These are phyloP conservation scores for Podotricha telesiphe DNA, from an alignment of 2,888 invertebrate species.

Conservation along the genomic window DNA sequence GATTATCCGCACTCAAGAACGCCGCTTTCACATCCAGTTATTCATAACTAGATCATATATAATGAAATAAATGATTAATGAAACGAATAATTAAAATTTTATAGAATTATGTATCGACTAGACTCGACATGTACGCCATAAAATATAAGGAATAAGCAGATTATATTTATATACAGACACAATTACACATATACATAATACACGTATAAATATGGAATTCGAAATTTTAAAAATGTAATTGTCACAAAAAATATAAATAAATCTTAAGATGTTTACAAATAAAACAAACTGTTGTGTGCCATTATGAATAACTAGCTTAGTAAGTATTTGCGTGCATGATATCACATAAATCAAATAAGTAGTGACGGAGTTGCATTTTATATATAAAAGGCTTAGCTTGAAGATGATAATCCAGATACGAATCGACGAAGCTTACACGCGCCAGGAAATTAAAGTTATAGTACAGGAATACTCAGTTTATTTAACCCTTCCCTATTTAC, in stretches of 20 bases:
- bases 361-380: constrained; percentile 6
- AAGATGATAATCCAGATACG: constrained; percentile 41
- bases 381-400: constrained; percentile 26
- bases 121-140: background rate
- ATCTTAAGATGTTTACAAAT: background rate
- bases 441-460: constrained; percentile 61
- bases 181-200: too few relatives aligned
- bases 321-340: constrained; percentile 12
- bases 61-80: constrained; percentile 45
- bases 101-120: constrained; percentile 18
- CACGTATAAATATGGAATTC: too few relatives aligned
- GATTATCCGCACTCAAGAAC: constrained; percentile 42
- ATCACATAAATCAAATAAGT: constrained; percentile 15
- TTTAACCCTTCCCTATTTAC: constrained; percentile 60
- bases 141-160: background rate
- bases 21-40: constrained; percentile 44
- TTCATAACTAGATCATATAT: constrained; percentile 42
- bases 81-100: constrained; percentile 43
- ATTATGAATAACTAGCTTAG: background rate
- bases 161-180: background rate
- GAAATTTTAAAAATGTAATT: too few relatives aligned
- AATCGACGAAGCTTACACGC: constrained; percentile 47
- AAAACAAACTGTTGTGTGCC: background rate
- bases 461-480: constrained; percentile 64
- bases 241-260: background rate